These are phyloP conservation scores for Piaya cayana DNA, from an alignment of 2,113 vertebrate species.

Conservation along the genomic window DNA sequence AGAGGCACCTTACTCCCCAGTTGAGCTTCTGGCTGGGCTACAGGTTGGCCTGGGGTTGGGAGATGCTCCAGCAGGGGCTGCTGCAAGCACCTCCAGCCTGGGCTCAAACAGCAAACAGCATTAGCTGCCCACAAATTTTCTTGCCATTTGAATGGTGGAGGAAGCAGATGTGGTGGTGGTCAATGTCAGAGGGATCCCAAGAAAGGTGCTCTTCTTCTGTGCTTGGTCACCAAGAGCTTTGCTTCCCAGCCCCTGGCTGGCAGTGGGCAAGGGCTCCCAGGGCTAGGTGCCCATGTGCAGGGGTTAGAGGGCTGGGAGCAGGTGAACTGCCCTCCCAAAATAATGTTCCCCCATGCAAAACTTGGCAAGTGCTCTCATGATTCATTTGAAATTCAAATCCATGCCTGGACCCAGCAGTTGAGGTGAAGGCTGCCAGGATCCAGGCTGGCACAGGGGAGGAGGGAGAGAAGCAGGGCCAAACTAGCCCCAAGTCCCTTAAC, in stretches of 20 bases:
- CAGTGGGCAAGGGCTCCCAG: rapidly evolving
- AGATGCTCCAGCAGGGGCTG: not conserved
- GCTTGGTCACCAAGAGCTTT: not conserved
- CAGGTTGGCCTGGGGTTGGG: rapidly evolving
- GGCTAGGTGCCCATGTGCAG: rapidly evolving
- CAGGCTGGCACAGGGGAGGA: not conserved
- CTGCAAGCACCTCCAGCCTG: not conserved
- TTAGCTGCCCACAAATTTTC: not conserved
- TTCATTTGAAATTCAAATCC: conserved; percentile 60
- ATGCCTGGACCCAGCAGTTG: rapidly evolving
- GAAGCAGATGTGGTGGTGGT: not conserved
- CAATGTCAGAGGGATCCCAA: not conserved
- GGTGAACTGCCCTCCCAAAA: not conserved
- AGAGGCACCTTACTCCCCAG: not conserved
- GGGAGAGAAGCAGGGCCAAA: not conserved
- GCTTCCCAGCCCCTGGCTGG: not conserved
- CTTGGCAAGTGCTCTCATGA: not conserved
- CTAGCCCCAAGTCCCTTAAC: not conserved
- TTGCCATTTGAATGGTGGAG: not conserved
- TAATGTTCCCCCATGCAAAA: not conserved
- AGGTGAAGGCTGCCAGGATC: not conserved
- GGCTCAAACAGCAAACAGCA: rapidly evolving
- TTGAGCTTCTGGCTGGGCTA: rapidly evolving
- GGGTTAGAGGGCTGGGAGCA: not conserved
- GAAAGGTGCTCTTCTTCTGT: not conserved